Conservation (phyloP, 2,113 vertebrate genomes). For the Myrmophylax atrothorax region DNA sequence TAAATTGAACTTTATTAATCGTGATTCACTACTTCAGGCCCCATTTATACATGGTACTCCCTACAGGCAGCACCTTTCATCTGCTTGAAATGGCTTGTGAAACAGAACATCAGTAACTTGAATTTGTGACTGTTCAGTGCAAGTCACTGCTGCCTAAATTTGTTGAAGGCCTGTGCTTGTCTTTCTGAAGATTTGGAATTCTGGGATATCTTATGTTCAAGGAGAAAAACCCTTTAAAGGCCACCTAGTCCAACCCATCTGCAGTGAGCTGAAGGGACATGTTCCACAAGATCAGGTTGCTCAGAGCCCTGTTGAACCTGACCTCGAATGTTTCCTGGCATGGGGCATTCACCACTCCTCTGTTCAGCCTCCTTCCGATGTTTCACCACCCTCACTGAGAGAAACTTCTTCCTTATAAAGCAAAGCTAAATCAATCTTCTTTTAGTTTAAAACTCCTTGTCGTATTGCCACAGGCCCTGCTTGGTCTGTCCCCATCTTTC, state of each 20-base stretch:
- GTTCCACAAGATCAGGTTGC: background rate
- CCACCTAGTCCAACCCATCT: background rate
- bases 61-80: background rate
- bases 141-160: background rate
- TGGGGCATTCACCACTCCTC: background rate
- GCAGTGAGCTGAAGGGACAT: background rate
- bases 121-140: background rate
- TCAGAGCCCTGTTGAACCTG: background rate
- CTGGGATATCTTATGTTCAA: background rate
- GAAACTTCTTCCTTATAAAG: background rate
- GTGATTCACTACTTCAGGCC: background rate
- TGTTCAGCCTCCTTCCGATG: fast-evolving
- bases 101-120: background rate
- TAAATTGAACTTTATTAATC: background rate
- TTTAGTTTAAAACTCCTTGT: background rate
- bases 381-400: background rate
- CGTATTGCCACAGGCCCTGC: background rate
- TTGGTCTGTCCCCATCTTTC: background rate
- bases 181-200: background rate
- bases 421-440: background rate
- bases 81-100: background rate
- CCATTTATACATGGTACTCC: background rate
- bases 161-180: background rate
- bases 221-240: background rate
- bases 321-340: background rate